Percentiles rank a stretch among this genome's conserved stretches.
These are phyloP conservation scores for Ranitomeya imitator DNA, from an alignment of 2,113 vertebrate species.

Conservation along the genomic window DNA sequence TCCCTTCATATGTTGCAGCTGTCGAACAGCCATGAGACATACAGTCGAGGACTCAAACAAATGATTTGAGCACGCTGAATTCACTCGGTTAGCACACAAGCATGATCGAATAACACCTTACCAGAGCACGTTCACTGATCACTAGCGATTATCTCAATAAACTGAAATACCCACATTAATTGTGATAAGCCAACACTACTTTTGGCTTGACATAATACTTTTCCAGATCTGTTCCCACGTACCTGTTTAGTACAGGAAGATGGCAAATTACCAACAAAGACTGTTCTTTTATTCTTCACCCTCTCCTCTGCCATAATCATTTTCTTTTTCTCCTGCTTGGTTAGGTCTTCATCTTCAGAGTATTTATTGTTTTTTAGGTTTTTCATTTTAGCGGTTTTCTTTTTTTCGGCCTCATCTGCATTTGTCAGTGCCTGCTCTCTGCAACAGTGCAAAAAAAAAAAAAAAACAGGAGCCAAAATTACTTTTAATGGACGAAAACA, in stretches of 20 bases:
- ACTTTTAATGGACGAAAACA: too few relatives aligned
- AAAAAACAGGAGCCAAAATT: background rate
- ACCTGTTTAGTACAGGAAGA: constrained; percentile 82
- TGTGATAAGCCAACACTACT: background rate
- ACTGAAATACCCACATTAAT: background rate
- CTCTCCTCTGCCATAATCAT: constrained; percentile 66
- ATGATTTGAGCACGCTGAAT: too few relatives aligned
- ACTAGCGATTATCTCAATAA: background rate
- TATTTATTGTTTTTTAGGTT: constrained; percentile 61
- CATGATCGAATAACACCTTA: too few relatives aligned
- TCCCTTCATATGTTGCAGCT: too few relatives aligned
- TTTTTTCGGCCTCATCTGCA: constrained; percentile 77
- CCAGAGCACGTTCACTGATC: too few relatives aligned
- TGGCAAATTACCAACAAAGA: constrained; percentile 94
- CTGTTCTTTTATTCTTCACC: constrained; percentile 77
- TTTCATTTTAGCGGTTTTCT: constrained; percentile 60
- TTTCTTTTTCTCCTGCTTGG: constrained; percentile 60
- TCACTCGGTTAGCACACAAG: too few relatives aligned
- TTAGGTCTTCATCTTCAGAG: constrained; percentile 47
- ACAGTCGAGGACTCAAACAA: too few relatives aligned
- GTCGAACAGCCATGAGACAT: too few relatives aligned
- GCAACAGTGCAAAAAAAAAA: background rate
- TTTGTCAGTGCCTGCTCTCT: constrained; percentile 79
- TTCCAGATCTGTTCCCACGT: background rate
- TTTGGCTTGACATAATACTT: background rate